phyloP scores from a whole-genome alignment of 2,888 invertebrate species.

The Lasioglossum marginatum region DNA sequence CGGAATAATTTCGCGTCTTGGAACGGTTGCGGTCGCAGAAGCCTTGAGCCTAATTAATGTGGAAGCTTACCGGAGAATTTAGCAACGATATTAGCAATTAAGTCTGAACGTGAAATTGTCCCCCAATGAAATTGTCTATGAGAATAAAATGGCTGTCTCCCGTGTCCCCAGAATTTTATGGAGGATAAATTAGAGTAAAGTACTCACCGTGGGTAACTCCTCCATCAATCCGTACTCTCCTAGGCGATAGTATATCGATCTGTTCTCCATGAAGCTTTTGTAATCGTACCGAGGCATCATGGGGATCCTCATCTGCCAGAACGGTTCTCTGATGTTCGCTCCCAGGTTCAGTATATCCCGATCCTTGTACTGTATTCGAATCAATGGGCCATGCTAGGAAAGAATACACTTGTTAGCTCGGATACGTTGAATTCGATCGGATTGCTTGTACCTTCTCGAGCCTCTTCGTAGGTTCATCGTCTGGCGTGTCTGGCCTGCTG shows the following conservation, averaged over 20 bases:
- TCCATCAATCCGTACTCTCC: conserved; percentile 86
- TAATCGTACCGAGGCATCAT: conserved; percentile 87
- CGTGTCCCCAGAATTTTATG: neutral
- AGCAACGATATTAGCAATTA: neutral
- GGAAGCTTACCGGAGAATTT: neutral
- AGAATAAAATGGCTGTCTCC: neutral
- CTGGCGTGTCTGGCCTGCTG: conserved; percentile 69
- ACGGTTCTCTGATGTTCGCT: conserved; percentile 86
- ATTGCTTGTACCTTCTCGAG: conserved; percentile 43
- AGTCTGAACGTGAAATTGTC: neutral
- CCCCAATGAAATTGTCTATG: neutral
- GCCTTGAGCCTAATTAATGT: neutral
- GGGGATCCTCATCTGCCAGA: conserved; percentile 87
- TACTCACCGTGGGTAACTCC: conserved; percentile 86
- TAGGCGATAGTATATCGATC: conserved; percentile 87
- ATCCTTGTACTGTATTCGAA: conserved; percentile 85
- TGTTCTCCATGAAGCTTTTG: conserved; percentile 87
- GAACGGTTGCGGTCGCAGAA: neutral
- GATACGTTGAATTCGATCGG: neutral
- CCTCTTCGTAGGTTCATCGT: conserved; percentile 23
- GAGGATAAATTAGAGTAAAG: neutral
- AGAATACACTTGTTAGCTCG: neutral
- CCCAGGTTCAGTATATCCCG: conserved; percentile 87
- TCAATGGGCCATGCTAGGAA: conserved; percentile 39
- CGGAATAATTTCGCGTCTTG: neutral